A percentile compares a stretch with the other conserved stretches of the same genome.
Conservation (phyloP, 1,140 invertebrate genomes). For the Drosophila athabasca region DNA sequence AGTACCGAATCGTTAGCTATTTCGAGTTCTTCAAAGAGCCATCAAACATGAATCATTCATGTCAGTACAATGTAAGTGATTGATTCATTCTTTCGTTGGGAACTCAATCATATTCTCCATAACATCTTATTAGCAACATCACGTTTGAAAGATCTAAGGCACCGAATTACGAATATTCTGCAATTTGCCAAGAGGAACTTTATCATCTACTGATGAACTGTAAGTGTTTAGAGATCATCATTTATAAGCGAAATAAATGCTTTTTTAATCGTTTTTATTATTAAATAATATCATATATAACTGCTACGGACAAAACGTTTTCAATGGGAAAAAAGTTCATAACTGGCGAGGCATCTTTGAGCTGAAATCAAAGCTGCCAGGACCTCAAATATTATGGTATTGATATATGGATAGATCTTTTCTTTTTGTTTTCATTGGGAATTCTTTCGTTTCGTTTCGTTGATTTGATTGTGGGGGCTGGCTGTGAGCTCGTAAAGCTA, state of each 20-base stretch:
- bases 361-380: constrained; percentile 27
- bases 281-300: constrained; percentile 64
- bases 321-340: constrained; percentile 56
- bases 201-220: constrained; percentile 1
- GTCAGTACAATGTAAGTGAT: too few species aligned
- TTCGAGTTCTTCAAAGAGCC: too few species aligned
- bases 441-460: constrained; percentile 11
- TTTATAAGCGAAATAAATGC: not conserved
- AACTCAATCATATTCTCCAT: too few species aligned
- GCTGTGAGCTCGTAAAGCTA: constrained; percentile 54
- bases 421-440: too few species aligned
- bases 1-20: too few species aligned
- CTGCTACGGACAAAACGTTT: constrained; percentile 61
- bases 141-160: too few species aligned
- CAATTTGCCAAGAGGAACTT: constrained; percentile 3
- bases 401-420: constrained; percentile 13
- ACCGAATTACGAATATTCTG: constrained; percentile 17
- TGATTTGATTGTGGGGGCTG: constrained; percentile 30
- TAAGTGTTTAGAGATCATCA: not conserved
- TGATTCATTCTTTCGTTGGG: too few species aligned
- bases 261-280: constrained; percentile 59
- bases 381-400: constrained; percentile 11
- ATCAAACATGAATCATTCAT: too few species aligned
- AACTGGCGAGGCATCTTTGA: constrained; percentile 40
- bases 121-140: too few species aligned